phyloP scores from a whole-genome alignment of 2,888 invertebrate species.

The Apodemia duryi region DNA sequence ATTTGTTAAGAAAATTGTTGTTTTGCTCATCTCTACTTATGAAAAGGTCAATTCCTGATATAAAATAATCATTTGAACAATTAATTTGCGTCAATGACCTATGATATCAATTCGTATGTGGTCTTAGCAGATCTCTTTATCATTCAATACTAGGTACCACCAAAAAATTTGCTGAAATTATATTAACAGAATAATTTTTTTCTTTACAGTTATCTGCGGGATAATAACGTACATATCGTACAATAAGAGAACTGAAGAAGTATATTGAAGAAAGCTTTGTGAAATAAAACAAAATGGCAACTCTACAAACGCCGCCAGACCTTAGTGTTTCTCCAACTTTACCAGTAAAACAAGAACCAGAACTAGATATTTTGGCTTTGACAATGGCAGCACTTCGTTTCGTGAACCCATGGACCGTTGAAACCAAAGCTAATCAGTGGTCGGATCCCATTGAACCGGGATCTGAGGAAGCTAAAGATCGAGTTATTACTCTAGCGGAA shows the following conservation, averaged over 20 bases:
- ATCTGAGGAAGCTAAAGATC: constrained; percentile 58
- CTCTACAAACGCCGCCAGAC: constrained; percentile 58
- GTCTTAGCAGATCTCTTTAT: constrained; percentile 7
- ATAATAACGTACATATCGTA: constrained; percentile 8
- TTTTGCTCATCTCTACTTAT: neutral
- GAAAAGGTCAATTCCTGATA: constrained; percentile 21
- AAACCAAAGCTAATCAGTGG: constrained; percentile 46
- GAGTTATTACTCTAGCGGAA: constrained; percentile 83
- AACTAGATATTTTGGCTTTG: constrained; percentile 62
- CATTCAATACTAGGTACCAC: neutral
- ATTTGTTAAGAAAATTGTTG: neutral
- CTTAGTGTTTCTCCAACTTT: constrained; percentile 53
- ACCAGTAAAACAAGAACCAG: constrained; percentile 52
- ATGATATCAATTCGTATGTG: constrained; percentile 24
- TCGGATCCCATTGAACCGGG: constrained; percentile 46
- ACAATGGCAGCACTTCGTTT: constrained; percentile 72
- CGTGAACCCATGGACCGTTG: constrained; percentile 63
- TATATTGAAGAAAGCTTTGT: neutral
- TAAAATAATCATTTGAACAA: constrained; percentile 34
- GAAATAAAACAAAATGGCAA: constrained; percentile 49
- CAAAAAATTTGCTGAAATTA: neutral
- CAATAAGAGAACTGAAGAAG: too few species aligned
- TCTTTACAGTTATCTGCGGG: constrained; percentile 22
- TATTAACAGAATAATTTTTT: neutral
- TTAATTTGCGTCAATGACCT: constrained; percentile 49